These are phyloP conservation scores for Vireo griseus DNA, from an alignment of 2,797 vertebrate genomes.

Conservation along the genomic window DNA sequence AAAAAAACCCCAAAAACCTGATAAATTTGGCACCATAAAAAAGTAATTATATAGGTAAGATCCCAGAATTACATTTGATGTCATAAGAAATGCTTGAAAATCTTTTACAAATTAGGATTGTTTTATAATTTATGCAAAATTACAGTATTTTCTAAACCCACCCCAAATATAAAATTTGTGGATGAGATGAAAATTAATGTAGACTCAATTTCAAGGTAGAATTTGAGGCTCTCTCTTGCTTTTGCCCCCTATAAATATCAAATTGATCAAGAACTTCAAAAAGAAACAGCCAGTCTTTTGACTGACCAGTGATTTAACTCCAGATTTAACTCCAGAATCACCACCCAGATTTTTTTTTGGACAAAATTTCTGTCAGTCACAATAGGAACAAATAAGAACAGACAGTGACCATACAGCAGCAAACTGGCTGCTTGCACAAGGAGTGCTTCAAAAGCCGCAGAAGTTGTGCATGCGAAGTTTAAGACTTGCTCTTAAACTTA, in stretches of 20 bases:
- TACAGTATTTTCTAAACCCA: neutral
- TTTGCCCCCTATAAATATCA: neutral
- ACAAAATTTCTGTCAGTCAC: neutral
- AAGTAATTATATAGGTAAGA: neutral
- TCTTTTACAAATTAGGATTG: neutral
- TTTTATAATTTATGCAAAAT: neutral
- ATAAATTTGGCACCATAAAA: neutral
- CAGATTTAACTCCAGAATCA: neutral
- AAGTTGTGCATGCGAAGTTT: neutral
- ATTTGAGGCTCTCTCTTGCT: neutral
- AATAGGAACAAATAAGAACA: neutral
- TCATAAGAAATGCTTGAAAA: neutral
- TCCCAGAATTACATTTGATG: neutral
- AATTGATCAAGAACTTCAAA: neutral
- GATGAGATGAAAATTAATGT: neutral
- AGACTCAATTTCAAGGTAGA: neutral
- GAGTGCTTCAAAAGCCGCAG: neutral
- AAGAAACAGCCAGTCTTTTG: neutral
- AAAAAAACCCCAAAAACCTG: rapidly evolving
- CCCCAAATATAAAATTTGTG: neutral
- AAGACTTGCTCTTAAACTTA: neutral
- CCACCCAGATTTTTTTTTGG: neutral
- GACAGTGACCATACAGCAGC: neutral
- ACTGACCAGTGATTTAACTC: neutral
- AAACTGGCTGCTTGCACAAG: neutral